Base-by-base conservation (phyloP, 2,797 vertebrate species). In the Pseudochromis fuscus region DNA sequence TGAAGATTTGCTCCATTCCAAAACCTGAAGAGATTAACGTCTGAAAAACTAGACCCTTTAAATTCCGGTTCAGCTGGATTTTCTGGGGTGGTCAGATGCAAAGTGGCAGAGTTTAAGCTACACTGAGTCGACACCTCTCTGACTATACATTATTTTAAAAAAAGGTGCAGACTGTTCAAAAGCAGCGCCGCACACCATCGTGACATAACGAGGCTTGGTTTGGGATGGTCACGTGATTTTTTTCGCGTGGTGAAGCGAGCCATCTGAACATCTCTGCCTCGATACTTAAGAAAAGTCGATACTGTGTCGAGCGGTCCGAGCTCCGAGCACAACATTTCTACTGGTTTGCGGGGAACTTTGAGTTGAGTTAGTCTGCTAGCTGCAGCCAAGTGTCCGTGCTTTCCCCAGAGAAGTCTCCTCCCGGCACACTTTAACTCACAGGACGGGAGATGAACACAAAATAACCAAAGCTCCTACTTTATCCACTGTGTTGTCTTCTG, bases 371-470 rank as follows among this genome's bases (percentile, higher is more conserved):
- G 64, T 53, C 58, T 21, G 46, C 64, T 73, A 74, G 70, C 65
- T 60, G 60, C 65, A 69, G 70, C 51, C 63, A 57, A 62, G 59
- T 28, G 53, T 60, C 59, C 30, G 70, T 42, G 65, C 53, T n/a
- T n/a, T n/a, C n/a, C 59, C 16, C 66, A 44, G n/a, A 18, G 21
- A 44, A 38, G 37, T 74, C 65, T 72, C 42, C 56, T 51, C 21
- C 13, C 30, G 30, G 60, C 70, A n/a, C n/a, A n/a, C n/a, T n/a
- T 44, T 31, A 58, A 68, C 46, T 49, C 55, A 76, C 72, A 58
- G 74, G 76, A 89, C 79, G 75, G 73, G 82, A 75, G 72, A 88
- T 79, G 75, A 87, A 83, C 74, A 68, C 61, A 65, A 84, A 56
- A 5, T 10, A 12, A 21, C 42, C 19, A 6, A 8, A 13, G 33